phyloP scores from a whole-genome alignment of 2,888 invertebrate species.

The Scaeva pyrastri region DNA sequence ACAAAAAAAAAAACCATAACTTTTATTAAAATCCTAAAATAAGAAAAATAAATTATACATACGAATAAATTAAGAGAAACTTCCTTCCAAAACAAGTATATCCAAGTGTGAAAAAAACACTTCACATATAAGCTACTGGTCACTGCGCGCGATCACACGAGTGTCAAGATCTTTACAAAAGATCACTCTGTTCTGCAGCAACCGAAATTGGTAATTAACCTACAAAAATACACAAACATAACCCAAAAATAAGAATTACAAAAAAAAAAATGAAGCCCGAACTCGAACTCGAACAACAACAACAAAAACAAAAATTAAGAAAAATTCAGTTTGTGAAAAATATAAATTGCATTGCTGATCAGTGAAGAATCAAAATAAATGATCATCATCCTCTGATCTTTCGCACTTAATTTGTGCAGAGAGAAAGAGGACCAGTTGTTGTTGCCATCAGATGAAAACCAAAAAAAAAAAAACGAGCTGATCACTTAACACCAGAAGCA shows the following conservation, averaged over 20 bases:
- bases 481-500: conserved; percentile 71
- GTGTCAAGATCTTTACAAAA: conserved; percentile 50
- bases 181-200: conserved; percentile 50
- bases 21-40: background rate
- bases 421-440: conserved; percentile 63
- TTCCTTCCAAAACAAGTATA: conserved; percentile 26
- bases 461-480: conserved; percentile 28
- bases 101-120: conserved; percentile 63
- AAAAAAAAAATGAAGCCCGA: background rate
- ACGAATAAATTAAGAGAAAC: conserved; percentile 65
- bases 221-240: conserved; percentile 46
- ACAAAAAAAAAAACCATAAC: background rate
- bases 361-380: conserved; percentile 75
- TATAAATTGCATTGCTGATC: conserved; percentile 73
- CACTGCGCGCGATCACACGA: conserved; percentile 31
- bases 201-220: conserved; percentile 61
- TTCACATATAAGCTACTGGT: conserved; percentile 64
- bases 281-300: background rate
- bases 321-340: conserved; percentile 49
- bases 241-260: conserved; percentile 1
- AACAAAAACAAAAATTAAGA: background rate
- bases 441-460: conserved; percentile 21
- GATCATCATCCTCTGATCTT: conserved; percentile 69
- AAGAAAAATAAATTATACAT: conserved; percentile 37
- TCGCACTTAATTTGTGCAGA: conserved; percentile 68